phyloP scores from a whole-genome alignment of 2,888 invertebrate genomes.

The Ophion ventricosus region DNA sequence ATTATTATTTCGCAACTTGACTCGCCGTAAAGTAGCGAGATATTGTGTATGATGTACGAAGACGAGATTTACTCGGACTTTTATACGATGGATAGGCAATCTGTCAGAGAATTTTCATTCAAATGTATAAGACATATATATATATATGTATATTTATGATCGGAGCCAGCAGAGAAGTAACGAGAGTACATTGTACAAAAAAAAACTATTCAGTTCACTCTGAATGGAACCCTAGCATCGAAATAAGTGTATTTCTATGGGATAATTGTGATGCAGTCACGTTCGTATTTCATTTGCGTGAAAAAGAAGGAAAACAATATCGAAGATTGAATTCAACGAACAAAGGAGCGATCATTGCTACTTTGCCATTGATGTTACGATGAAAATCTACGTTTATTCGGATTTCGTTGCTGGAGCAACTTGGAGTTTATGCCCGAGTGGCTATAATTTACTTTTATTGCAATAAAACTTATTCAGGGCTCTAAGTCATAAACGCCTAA shows the following conservation, averaged over 20 bases:
- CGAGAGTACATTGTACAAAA: neutral
- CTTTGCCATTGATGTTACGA: neutral
- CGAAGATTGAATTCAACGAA: neutral
- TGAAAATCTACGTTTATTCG: neutral
- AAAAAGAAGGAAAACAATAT: neutral
- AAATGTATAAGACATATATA: neutral
- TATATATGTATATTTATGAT: neutral
- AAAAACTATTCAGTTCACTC: conserved; percentile 4
- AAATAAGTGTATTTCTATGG: neutral
- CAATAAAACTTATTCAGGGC: neutral
- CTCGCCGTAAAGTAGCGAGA: conserved; percentile 13
- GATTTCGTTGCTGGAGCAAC: neutral
- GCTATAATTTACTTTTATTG: neutral
- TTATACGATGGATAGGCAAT: conserved; percentile 16
- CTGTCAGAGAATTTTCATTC: conserved; percentile 26
- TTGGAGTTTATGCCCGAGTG: no score
- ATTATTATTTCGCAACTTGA: conserved; percentile 55
- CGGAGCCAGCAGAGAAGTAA: neutral
- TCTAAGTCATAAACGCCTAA: no score
- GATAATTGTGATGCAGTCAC: neutral
- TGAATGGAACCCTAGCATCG: neutral
- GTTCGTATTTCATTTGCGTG: neutral
- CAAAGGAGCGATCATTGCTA: neutral
- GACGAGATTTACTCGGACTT: conserved; percentile 17
- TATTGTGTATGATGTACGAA: conserved; percentile 13